Evolutionary conservation across 2,797 vertebrate genomes (phyloP).

Genomic region (Myiothlypis chrysogaster): DNA sequence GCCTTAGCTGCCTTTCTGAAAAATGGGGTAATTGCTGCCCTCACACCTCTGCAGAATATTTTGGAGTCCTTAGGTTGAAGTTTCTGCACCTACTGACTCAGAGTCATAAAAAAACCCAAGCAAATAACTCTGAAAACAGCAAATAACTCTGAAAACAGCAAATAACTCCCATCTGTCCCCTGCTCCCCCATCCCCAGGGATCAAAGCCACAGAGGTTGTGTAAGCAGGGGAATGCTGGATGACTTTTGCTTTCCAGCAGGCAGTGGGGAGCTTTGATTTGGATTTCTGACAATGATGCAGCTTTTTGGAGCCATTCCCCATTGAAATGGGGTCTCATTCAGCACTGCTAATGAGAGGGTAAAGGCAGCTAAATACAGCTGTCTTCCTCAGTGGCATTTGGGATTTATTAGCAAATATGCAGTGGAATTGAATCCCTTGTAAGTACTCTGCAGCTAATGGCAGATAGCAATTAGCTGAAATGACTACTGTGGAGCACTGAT

Average conservation of each 20-base stretch:
- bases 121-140: neutral
- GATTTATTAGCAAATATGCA: constrained; percentile 64
- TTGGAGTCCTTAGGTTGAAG: neutral
- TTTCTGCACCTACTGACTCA: rapidly evolving
- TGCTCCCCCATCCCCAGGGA: rapidly evolving
- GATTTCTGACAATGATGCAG: neutral
- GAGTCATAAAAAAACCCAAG: neutral
- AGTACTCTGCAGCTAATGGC: constrained; percentile 62
- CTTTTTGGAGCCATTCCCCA: constrained; percentile 25
- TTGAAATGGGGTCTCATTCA: constrained; percentile 48
- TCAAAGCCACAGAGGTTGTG: neutral
- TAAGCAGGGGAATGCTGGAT: neutral
- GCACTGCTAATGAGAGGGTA: constrained; percentile 56
- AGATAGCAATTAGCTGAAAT: constrained; percentile 63
- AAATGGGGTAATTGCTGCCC: neutral
- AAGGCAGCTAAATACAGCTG: constrained; percentile 62
- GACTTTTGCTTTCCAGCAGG: constrained; percentile 37
- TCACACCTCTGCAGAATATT: neutral
- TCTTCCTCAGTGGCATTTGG: constrained; percentile 46
- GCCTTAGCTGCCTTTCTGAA: neutral
- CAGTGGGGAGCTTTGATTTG: neutral
- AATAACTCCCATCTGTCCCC: neutral
- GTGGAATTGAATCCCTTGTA: constrained; percentile 53
- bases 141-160: neutral
- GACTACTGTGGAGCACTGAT: constrained; percentile 36